Conservation (phyloP, 2,113 vertebrate species). For the Hiodon tergisus region DNA sequence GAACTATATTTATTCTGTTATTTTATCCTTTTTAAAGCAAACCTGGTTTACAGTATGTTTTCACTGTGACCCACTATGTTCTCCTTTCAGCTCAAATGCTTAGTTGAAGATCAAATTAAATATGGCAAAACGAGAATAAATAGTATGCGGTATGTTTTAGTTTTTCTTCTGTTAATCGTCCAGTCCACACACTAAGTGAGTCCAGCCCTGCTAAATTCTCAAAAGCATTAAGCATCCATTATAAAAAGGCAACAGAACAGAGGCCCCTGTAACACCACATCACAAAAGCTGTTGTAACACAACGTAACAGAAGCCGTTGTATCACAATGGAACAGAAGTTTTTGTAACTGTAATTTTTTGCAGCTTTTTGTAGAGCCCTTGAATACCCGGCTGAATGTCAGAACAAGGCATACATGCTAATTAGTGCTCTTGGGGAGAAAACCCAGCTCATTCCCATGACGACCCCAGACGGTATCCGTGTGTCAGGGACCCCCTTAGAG, state of each 20-base stretch:
- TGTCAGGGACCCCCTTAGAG: constrained; percentile 52
- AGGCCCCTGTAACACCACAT: too few relatives aligned
- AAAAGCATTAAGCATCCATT: too few relatives aligned
- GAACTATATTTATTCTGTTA: constrained; percentile 26
- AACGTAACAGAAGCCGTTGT: too few relatives aligned
- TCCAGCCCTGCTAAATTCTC: too few relatives aligned
- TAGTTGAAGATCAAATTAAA: neutral
- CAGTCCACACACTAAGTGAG: too few relatives aligned
- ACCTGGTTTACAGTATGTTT: neutral
- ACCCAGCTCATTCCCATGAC: constrained; percentile 25
- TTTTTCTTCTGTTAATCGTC: too few relatives aligned
- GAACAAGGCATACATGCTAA: constrained; percentile 54
- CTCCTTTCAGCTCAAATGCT: neutral
- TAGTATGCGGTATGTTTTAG: too few relatives aligned
- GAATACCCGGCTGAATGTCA: neutral
- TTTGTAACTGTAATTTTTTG: too few relatives aligned
- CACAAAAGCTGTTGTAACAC: too few relatives aligned
- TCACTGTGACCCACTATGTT: neutral
- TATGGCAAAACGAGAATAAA: neutral
- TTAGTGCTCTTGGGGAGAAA: constrained; percentile 44
- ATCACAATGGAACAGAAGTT: too few relatives aligned
- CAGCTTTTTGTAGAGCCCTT: too few relatives aligned
- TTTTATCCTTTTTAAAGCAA: neutral
- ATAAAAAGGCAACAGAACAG: too few relatives aligned
- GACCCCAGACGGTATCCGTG: constrained; percentile 61